A percentile compares a stretch with the other conserved stretches of the same genome.
Conservation (phyloP, 1,140 invertebrate species). For the Caenorhabditis remanei region DNA sequence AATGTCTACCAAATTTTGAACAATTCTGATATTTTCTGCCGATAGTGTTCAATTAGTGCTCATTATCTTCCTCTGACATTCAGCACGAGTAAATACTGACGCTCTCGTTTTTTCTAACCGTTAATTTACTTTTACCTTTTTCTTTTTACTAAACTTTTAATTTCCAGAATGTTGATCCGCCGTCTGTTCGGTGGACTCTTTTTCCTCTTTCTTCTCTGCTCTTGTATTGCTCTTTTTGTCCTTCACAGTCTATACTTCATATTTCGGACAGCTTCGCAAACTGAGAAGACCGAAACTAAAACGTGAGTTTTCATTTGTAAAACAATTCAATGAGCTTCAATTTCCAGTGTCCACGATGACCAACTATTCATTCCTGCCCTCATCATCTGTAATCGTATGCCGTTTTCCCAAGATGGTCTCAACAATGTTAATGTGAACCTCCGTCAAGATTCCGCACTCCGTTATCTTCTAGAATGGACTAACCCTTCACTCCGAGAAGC, state of each 20-base stretch:
- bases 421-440: constrained; percentile 59
- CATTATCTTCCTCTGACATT: too few relatives aligned
- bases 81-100: too few relatives aligned
- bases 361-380: constrained; percentile 56
- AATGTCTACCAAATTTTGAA: too few relatives aligned
- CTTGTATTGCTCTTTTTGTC: constrained; percentile 61
- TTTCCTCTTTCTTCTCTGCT: constrained; percentile 59
- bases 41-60: too few relatives aligned
- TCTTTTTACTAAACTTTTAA: constrained; percentile 62
- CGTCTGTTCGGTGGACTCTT: constrained; percentile 64
- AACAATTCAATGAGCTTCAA: not conserved
- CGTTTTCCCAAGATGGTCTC: constrained; percentile 63
- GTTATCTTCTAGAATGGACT: constrained; percentile 64
- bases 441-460: constrained; percentile 53
- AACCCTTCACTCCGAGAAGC: constrained; percentile 60
- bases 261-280: constrained; percentile 59
- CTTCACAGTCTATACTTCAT: constrained; percentile 65
- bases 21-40: too few relatives aligned
- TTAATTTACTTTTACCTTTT: not conserved
- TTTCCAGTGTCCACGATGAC: constrained; percentile 61
- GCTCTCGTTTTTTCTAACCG: not conserved
- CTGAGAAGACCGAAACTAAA: constrained; percentile 55
- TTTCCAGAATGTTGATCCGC: constrained; percentile 67
- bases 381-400: constrained; percentile 66
- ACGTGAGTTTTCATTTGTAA: constrained; percentile 31